Evolutionary conservation across 2,113 vertebrate species (phyloP), one percentile per base, ranked within the genome.

Genomic region (Cheirogaleus medius): DNA sequence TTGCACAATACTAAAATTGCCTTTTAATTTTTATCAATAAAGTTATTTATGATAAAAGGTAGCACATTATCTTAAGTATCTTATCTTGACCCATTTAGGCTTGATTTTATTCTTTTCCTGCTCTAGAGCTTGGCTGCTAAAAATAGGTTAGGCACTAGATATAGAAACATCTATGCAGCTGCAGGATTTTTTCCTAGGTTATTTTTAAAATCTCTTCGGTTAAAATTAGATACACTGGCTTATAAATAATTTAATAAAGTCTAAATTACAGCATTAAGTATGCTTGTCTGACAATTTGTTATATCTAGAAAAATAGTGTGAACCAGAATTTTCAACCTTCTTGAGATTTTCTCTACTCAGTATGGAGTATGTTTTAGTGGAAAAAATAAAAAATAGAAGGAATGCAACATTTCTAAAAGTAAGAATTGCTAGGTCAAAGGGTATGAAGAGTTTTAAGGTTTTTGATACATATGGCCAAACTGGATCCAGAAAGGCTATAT

Each of bases 231-330:
- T 32, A 91, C 0, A 71, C n/a, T 83, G 52, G 56, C 3, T 95
- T 97, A 82, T 52, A 94, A 96, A 74, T 86, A 95, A 90, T 76
- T 96, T 81, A 94, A 80, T 92, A 91, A 93, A 52, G 63, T 86
- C 77, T 86, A 86, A 87, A 91, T 47, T 82, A 71, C 27, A 96
- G 85, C 86, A 93, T 69, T 74, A 95, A 94, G 29, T 25, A 78
- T 44, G 27, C 32, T 54, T 90, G 39, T 71, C 23, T 97, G 44
- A 94, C 6, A 71, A 94, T 90, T 47, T 95, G 14, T 78, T 88
- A 32, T 85, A 96, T 56, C 64, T 94, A 74, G 66, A 95, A 87
- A 83, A 78, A 93, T 1, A 74, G 20, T 49, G 32, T 83, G 34
- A 94, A 84, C 52, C 14, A 90, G 15, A 81, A 8, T 96, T 95